A percentile compares a stretch with the other conserved stretches of the same genome.
Conservation (phyloP, 2,113 vertebrate species). For the Copsychus sechellarum region DNA sequence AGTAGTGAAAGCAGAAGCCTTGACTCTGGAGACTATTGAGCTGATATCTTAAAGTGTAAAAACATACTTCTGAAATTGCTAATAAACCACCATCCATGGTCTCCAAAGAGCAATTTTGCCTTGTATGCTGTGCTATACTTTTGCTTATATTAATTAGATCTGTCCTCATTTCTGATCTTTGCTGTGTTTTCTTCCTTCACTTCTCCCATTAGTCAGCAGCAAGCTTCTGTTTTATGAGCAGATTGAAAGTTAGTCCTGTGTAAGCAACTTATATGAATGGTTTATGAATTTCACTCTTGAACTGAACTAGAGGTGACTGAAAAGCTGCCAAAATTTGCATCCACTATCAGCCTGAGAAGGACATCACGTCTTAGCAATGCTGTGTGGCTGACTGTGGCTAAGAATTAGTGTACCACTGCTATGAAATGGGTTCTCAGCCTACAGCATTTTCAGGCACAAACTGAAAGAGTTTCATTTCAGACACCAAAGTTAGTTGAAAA, state of each 20-base stretch:
- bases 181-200: not conserved
- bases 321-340: not conserved
- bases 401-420: not conserved
- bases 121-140: not conserved
- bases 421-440: not conserved
- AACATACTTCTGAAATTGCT: conserved; percentile 29
- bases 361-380: not conserved
- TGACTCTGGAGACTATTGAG: not conserved
- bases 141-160: conserved; percentile 15
- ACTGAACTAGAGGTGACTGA: not conserved
- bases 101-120: conserved; percentile 19
- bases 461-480: too few relatives aligned
- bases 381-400: not conserved
- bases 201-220: not conserved
- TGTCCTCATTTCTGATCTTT: conserved; percentile 1
- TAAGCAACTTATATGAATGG: not conserved
- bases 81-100: not conserved
- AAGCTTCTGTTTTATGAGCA: not conserved
- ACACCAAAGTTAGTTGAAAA: not conserved
- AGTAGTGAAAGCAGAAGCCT: conserved; percentile 29
- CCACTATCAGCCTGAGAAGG: not conserved
- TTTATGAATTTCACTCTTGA: not conserved
- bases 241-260: not conserved
- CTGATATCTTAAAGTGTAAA: not conserved
- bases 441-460: not conserved